Evolutionary conservation across 1,140 invertebrate genomes (phyloP), one percentile per base, ranked within the genome.

Genomic region (Lithobius niger): DNA sequence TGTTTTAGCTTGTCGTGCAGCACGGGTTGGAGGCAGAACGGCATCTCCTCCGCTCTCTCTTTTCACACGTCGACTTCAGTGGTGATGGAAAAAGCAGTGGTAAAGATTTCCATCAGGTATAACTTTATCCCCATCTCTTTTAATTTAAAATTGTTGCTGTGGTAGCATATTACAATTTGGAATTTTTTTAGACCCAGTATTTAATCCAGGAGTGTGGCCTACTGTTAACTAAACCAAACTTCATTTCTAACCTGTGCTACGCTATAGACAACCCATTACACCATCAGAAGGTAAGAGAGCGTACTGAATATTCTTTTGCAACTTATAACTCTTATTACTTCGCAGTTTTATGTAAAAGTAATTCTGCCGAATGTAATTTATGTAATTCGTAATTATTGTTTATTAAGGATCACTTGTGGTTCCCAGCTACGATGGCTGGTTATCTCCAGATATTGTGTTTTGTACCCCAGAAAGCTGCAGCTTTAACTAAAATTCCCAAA

Each of bases 11-110:
- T 73, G 81, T 87, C 59, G 75, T 77, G 73, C 77, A 80, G 68
- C 80, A 86, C 76, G 85, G 86, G 73, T 78, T 84, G 71, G 86
- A 88, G 77, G 84, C 85, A 72, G 85, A 89, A 74, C 79, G 85
- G 75, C 86, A 89, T 77, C 79, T 86, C 69, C 79, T 88, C 72
- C 82, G 84, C 74, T 86, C 83, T 76, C 80, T 90, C 69, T 86
- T 89, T 73, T 86, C 84, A 64, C 69, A 74, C 66, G 70, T 80
- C 57, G 78, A 80, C 63, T 77, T 78, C 62, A 78, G 69, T 64
- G 66, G 68, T 61, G 70, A 74, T 71, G 67, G 69, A 70, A 72
- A 73, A 69, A 70, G 66, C 58, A 71, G 65, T 63, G 71, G 69
- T 13, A 75, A 74, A 64, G 74, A 75, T 59, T 70, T 69, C 55